A percentile compares a stretch with the other conserved stretches of the same genome.
phyloP scores from a whole-genome alignment of 1,140 invertebrate genomes.

The Brachionus paranguensis region DNA sequence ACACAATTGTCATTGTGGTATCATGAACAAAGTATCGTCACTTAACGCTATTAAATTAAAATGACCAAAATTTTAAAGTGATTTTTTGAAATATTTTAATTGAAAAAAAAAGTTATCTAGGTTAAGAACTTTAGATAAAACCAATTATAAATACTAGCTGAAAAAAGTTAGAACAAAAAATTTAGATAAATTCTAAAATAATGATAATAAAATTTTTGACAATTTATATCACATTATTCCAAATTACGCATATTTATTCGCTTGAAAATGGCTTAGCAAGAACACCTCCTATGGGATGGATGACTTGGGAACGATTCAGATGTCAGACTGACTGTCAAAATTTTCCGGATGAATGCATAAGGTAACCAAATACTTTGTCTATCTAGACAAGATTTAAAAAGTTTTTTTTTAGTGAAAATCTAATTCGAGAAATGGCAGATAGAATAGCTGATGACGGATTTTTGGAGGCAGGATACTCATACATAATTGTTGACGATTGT shows the following conservation, averaged over 20 bases:
- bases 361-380: conserved; percentile 43
- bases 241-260: neutral
- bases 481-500: conserved; percentile 90
- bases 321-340: conserved; percentile 51
- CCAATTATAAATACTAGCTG: neutral
- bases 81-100: neutral
- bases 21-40: neutral
- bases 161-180: neutral
- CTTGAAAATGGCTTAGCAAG: conserved; percentile 53
- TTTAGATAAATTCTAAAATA: conserved; percentile 1
- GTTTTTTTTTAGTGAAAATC: conserved; percentile 66
- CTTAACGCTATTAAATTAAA: neutral
- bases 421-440: conserved; percentile 86
- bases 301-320: conserved; percentile 53
- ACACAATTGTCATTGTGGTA: neutral
- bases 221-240: neutral
- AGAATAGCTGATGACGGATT: conserved; percentile 80
- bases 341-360: conserved; percentile 53
- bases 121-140: neutral
- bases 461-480: conserved; percentile 78
- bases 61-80: neutral
- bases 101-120: neutral
- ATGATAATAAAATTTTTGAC: neutral
- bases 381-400: neutral
- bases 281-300: conserved; percentile 55